Conservation (phyloP, 1,140 invertebrate genomes). For the Elysia chlorotica region DNA sequence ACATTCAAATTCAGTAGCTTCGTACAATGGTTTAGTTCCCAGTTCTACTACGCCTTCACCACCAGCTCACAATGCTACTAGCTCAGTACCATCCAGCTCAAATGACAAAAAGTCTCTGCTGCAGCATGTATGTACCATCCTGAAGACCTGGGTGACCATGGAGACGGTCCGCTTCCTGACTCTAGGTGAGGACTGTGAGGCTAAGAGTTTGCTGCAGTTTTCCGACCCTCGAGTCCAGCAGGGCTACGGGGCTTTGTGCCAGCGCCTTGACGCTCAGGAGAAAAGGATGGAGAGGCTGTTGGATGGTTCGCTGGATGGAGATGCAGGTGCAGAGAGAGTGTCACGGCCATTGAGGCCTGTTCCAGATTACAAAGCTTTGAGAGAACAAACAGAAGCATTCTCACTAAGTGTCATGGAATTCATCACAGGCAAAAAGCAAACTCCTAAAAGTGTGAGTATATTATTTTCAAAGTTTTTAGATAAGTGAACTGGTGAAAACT, state of each 20-base stretch:
- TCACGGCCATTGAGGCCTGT: slow-evolving; percentile 10
- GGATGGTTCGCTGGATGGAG: slow-evolving; percentile 14
- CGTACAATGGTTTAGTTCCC: no score
- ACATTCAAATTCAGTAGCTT: no score
- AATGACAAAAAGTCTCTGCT: slow-evolving; percentile 19
- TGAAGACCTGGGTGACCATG: slow-evolving; percentile 25
- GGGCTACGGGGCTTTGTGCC: slow-evolving; percentile 28
- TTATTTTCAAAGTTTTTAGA: no score
- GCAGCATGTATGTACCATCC: not conserved
- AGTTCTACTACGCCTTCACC: no score
- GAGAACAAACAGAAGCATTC: slow-evolving; percentile 31
- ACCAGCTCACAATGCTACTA: no score
- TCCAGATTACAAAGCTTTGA: slow-evolving; percentile 31
- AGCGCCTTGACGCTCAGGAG: slow-evolving; percentile 27
- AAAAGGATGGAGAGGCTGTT: slow-evolving; percentile 28
- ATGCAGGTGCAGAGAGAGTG: not conserved
- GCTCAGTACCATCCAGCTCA: no score
- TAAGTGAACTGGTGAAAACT: no score
- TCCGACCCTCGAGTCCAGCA: slow-evolving; percentile 21
- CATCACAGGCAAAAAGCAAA: slow-evolving; percentile 27
- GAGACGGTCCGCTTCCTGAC: slow-evolving; percentile 17
- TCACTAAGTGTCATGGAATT: slow-evolving; percentile 33
- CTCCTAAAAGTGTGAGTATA: no score
- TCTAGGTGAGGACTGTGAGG: slow-evolving; percentile 18
- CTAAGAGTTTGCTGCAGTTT: not conserved